Evolutionary conservation across 2,113 vertebrate genomes (phyloP), one percentile per base, ranked within the genome.

Genomic region (Mus spicilegus): DNA sequence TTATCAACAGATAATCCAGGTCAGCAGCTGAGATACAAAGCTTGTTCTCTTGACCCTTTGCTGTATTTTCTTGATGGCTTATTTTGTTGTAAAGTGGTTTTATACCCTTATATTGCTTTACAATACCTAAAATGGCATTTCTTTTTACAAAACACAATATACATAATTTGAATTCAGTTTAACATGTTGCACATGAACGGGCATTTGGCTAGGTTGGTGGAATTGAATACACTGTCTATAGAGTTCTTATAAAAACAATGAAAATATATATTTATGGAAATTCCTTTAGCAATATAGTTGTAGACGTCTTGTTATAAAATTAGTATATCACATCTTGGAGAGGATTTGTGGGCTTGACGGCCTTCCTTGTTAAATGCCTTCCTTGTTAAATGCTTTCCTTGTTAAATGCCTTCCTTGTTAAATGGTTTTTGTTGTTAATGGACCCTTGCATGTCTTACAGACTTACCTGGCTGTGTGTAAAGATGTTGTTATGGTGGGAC

Each of bases 401-500:
- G 1, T 77, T 89, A 26, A 88, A 39, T 88, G 2, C 0, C 28
- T 89, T 54, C 51, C 58, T 85, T 2, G 1, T 77, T 89, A 26
- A 88, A 39, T 87, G 16, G 6, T 2, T 88, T 87, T 84, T 95
- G 69, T 49, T 94, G 56, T 49, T 94, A 56, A 89, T 85, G 2
- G 0, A 7, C 72, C 58, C 65, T 39, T 94, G 4, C 80, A 24
- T 78, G 69, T 89, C 75, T 87, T 90, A 17, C 98, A 99, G 99
- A 98, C 96, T 70, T 99, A 99, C 97, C 97, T 99, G 97, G 96
- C 97, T 0, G 98, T 99, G 26, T 99, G 99, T 94, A 98, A 99
- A 91, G 99, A 99, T 20, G 97, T 99, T 73, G 85, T 99, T 56
- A 99, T 99, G 88, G 98, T 99, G 54, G 99, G 99, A 96, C 98